Evolutionary conservation across 2,113 vertebrate species (phyloP).

Genomic region (Sapajus apella): DNA sequence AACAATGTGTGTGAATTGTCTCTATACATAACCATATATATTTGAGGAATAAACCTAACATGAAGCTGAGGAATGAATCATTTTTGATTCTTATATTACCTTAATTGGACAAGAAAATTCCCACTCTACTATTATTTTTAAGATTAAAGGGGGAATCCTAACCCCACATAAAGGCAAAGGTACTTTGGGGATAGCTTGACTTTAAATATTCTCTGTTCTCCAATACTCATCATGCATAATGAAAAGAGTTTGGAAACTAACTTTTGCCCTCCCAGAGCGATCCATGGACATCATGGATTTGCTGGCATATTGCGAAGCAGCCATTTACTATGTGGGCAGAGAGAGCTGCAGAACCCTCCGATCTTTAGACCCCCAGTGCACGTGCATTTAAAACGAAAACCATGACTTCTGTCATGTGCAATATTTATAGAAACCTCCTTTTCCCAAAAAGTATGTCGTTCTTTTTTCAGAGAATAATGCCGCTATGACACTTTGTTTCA

Average conservation of each 20-base stretch:
- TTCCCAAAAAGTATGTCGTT: background rate
- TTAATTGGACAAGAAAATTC: background rate
- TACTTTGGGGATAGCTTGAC: background rate
- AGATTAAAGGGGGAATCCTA: background rate
- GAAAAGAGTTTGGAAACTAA: background rate
- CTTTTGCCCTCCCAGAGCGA: background rate
- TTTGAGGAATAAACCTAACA: background rate
- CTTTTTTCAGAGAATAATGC: accelerated
- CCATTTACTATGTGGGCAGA: background rate
- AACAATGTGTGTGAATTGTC: background rate
- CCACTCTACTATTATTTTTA: background rate
- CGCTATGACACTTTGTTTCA: accelerated
- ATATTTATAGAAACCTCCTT: background rate
- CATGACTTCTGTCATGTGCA: background rate
- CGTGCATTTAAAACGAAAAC: background rate
- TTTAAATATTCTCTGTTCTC: background rate
- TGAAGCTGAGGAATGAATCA: background rate
- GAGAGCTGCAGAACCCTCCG: background rate
- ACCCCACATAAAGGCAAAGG: accelerated
- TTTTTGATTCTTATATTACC: background rate
- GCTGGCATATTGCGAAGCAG: background rate
- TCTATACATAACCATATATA: background rate
- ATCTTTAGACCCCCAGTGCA: background rate
- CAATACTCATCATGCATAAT: background rate
- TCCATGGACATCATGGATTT: no score